Evolutionary conservation across 2,113 vertebrate genomes (phyloP).

Genomic region (Acanthisitta chloris): DNA sequence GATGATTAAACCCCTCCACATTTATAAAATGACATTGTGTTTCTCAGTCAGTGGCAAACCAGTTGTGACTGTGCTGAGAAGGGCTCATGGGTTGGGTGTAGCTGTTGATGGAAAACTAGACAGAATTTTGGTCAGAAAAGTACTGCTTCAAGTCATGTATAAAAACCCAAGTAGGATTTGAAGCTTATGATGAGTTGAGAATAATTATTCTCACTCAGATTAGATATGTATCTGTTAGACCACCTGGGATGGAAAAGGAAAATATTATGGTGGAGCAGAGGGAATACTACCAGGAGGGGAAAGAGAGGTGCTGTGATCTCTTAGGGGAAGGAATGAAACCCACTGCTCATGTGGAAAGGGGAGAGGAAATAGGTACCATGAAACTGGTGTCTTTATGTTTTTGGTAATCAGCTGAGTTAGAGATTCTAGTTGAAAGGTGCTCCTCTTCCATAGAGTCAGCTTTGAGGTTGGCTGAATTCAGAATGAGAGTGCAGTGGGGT

Average conservation of each 20-base stretch:
- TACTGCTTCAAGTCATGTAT: neutral
- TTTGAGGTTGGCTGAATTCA: neutral
- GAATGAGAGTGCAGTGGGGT: neutral
- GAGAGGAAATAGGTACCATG: neutral
- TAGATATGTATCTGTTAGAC: neutral
- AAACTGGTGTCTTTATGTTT: neutral
- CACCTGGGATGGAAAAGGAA: neutral
- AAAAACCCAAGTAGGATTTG: neutral
- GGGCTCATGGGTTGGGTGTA: neutral
- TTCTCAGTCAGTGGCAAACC: neutral
- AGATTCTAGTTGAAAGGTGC: neutral
- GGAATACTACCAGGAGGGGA: neutral
- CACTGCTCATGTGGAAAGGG: neutral
- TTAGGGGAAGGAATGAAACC: neutral
- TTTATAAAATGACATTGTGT: neutral
- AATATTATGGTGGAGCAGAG: neutral
- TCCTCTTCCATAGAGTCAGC: neutral
- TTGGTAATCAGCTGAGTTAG: neutral
- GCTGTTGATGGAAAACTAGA: neutral
- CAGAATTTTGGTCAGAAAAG: neutral
- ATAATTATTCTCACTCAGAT: neutral
- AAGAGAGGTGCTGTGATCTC: neutral
- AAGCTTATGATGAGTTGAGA: neutral
- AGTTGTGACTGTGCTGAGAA: neutral
- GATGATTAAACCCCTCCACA: too few relatives aligned